Percentiles rank a stretch among this genome's conserved stretches.
phyloP scores from a whole-genome alignment of 2,888 invertebrate species.

The Lobophora halterata region DNA sequence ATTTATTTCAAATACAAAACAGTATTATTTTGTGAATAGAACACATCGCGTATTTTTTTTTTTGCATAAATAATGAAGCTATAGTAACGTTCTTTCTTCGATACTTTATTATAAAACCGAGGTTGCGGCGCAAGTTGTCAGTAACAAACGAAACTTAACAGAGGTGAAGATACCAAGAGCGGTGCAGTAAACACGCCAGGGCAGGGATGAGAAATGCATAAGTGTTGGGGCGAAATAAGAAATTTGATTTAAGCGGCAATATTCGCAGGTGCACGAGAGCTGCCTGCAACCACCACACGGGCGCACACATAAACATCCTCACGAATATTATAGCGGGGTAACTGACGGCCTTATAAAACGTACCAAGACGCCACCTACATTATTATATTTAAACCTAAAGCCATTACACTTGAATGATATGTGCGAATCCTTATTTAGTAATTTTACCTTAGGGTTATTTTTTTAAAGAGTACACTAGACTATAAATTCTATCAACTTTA shows the following conservation, averaged over 20 bases:
- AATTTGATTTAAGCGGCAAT: constrained; percentile 73
- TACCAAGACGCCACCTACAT: constrained; percentile 34
- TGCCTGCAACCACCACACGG: constrained; percentile 46
- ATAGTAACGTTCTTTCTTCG: constrained; percentile 17
- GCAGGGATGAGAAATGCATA: constrained; percentile 42
- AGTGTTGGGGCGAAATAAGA: constrained; percentile 65
- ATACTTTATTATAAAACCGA: constrained; percentile 9
- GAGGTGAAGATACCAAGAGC: constrained; percentile 15
- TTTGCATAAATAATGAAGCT: constrained; percentile 19
- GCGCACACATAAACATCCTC: constrained; percentile 38
- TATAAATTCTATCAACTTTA: constrained; percentile 25
- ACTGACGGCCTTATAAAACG: constrained; percentile 46
- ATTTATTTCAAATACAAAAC: constrained; percentile 15
- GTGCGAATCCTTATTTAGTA: constrained; percentile 39
- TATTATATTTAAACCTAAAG: constrained; percentile 51
- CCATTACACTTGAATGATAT: too few relatives aligned
- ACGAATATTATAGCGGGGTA: constrained; percentile 43
- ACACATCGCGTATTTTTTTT: constrained; percentile 17
- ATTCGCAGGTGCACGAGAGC: constrained; percentile 68
- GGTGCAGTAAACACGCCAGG: constrained; percentile 32
- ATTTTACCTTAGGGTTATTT: constrained; percentile 42
- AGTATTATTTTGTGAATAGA: constrained; percentile 12
- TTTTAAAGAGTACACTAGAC: constrained; percentile 28
- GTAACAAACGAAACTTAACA: constrained; percentile 25
- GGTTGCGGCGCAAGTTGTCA: constrained; percentile 22